Base-by-base conservation (phyloP, 2,888 invertebrate genomes). In the Bugulina stolonifera region DNA sequence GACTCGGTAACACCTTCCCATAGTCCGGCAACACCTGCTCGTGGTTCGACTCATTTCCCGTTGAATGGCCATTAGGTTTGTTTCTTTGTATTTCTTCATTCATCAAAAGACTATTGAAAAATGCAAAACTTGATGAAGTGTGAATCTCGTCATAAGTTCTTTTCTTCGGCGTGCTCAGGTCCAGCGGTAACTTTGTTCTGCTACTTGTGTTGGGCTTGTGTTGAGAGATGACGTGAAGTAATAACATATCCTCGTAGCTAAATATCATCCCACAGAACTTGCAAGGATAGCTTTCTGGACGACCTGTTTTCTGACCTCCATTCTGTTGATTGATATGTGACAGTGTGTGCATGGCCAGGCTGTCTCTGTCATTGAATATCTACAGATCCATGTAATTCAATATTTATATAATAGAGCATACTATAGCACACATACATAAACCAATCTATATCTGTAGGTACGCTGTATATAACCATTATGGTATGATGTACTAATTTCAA, bases 331-430 rank as follows among this genome's bases (percentile, higher is more conserved):
- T 64, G 29, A 27, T 64, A 27, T 64, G 64, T 5, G 64, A 29
- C 2, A 64, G 34, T 29, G 32, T 64, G 32, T 64, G 64, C 64
- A 64, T 64, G 34, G 64, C 64, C n/a, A 64, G 34, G 64, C 64
- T 64, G 34, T 64, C 34, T 34, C 32, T 22, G 32, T 64, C 64
- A 5, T 3, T 32, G 32, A 27, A 64, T 32, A 64, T 32, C 64
- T 64, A 32, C 64, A 57, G 23, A 22, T 14, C n/a, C 43, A 43
- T n/a, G n/a, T n/a, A n/a, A n/a, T n/a, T n/a, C n/a, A n/a, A n/a
- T n/a, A n/a, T n/a, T n/a, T n/a, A n/a, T n/a, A n/a, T n/a, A n/a
- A n/a, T n/a, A n/a, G n/a, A n/a, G n/a, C n/a, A n/a, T n/a, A n/a
- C n/a, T n/a, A n/a, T n/a, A n/a, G n/a, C n/a, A n/a, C n/a, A n/a